phyloP scores from a whole-genome alignment of 2,113 vertebrate genomes.

The Elachura formosa region DNA sequence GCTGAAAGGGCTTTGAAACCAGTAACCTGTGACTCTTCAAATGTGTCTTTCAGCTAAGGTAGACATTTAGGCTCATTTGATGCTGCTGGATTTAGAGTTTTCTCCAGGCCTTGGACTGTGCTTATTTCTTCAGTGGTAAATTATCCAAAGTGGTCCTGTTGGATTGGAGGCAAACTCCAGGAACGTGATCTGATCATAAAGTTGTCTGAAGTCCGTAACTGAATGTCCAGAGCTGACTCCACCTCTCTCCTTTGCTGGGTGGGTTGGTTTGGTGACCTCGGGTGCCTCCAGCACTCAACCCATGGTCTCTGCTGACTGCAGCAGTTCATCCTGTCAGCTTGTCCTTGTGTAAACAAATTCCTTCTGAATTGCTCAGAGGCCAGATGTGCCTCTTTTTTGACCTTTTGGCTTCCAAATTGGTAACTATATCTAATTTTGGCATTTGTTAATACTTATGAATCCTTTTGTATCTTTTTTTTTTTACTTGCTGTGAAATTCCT shows the following conservation, averaged over 20 bases:
- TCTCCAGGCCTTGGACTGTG: background rate
- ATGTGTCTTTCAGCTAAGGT: background rate
- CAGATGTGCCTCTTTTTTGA: conserved; percentile 49
- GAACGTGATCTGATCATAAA: background rate
- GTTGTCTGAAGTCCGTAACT: background rate
- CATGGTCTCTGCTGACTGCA: background rate
- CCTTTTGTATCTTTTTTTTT: background rate
- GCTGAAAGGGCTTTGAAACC: background rate
- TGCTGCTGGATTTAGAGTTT: background rate
- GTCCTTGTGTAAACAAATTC: conserved; percentile 52
- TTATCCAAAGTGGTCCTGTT: background rate
- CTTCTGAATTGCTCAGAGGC: conserved; percentile 22
- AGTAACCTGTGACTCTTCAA: background rate
- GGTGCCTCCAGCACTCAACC: background rate
- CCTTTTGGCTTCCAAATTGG: conserved; percentile 14
- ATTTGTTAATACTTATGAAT: background rate
- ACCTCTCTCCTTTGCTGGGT: background rate
- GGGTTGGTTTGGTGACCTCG: background rate
- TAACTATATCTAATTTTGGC: conserved; percentile 25
- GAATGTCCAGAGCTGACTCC: background rate
- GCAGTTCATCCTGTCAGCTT: conserved; percentile 13
- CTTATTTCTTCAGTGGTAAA: background rate
- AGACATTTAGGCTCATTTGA: background rate
- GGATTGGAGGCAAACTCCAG: background rate
- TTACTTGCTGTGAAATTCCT: background rate